Conservation (phyloP, 2,888 invertebrate species). For the Acleris literana region DNA sequence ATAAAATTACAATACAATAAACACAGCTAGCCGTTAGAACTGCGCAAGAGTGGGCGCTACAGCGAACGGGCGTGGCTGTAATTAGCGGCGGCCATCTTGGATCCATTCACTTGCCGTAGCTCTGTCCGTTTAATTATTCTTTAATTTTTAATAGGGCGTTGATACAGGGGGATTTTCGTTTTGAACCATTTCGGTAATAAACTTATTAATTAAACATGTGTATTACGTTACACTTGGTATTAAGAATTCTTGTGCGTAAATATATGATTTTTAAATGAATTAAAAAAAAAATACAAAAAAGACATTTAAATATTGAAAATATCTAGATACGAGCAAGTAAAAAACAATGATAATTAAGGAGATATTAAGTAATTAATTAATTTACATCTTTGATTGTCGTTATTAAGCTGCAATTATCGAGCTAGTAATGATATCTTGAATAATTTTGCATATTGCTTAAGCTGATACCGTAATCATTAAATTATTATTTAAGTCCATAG, state of each 20-base stretch:
- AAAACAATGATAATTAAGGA: too few relatives aligned
- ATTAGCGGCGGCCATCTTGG: constrained; percentile 35
- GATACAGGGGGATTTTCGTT: not conserved
- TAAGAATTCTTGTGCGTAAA: too few relatives aligned
- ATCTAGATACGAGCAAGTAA: too few relatives aligned
- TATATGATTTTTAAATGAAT: too few relatives aligned
- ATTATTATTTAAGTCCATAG: too few relatives aligned
- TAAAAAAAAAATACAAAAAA: too few relatives aligned
- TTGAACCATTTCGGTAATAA: too few relatives aligned
- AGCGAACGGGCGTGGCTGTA: constrained; percentile 40
- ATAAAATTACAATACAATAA: constrained; percentile 22
- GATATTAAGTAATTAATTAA: not conserved
- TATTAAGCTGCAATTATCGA: not conserved
- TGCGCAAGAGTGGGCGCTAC: constrained; percentile 41
- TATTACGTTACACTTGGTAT: too few relatives aligned
- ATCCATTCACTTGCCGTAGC: constrained; percentile 1
- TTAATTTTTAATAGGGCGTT: not conserved
- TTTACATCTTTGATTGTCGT: not conserved
- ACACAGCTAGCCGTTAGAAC: constrained; percentile 10
- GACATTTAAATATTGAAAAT: too few relatives aligned
- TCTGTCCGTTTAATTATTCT: not conserved
- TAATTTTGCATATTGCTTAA: not conserved
- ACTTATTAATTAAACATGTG: too few relatives aligned
- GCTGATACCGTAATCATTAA: not conserved
- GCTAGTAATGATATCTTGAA: constrained; percentile 1